Base-by-base conservation (phyloP, 2,888 invertebrate genomes). In the Terebella lapidaria region DNA sequence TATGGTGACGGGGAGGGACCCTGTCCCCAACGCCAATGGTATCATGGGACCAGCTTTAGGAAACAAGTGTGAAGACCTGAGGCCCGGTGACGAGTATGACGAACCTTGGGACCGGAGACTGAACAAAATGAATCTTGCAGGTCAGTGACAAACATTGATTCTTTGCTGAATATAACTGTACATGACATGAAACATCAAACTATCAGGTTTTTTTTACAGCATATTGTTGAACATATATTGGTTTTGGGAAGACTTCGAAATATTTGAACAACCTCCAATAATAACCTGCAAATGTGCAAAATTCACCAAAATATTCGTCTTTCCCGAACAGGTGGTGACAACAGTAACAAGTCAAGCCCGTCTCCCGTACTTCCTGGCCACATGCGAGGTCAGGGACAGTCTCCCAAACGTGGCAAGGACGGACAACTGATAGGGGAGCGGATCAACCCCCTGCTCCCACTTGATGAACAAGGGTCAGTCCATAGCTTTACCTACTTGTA, bases 391-490 rank as follows among this genome's bases (percentile, higher is more conserved):
- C 60, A 51, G 56, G 22, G 54, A 18, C 60, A 51, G 56, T 58
- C 42, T 42, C 56, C 30, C n/a, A 57, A 61, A 49, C 10, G 22
- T 15, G 18, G 49, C 5, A 10, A 49, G 5, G 5, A 49, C n/a
- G 49, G 18, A 5, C 49, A 5, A 20, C 18, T 87, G 56, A 64
- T 68, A 2, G 86, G 87, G 64, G 89, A 90, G 77, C 84, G 88
- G 65, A 88, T 93, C 68, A 92, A 93, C 77, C 86, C 88, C 3
- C 85, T 87, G 67, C 84, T 92, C 71, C 90, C 92, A 67, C 84
- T 93, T 68, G 91, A 92, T 79, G 86, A 91, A 79, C 93, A 93
- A 84, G 90, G 90, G 92, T 92, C 82, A 82, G 86, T 56, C 10
- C 24, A 29, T 27, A 10, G 47, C 22, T 55, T n/a, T 5, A 25